These are phyloP conservation scores for Copsychus sechellarum DNA, from an alignment of 2,113 vertebrate species.

Conservation along the genomic window DNA sequence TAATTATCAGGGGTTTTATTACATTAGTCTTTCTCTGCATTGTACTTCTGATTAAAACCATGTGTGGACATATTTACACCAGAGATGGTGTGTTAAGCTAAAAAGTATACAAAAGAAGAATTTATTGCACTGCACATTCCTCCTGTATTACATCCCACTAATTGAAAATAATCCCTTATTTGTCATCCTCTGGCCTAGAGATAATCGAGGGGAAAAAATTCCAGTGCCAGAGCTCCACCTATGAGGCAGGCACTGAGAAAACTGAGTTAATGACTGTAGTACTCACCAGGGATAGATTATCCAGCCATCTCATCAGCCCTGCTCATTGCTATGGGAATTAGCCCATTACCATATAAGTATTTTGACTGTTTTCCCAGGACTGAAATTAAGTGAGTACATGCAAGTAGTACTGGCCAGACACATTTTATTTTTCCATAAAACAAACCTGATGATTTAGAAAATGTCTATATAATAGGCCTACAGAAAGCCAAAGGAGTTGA, in stretches of 20 bases:
- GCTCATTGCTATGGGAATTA: slow-evolving; percentile 20
- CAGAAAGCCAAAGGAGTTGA: slow-evolving; percentile 11
- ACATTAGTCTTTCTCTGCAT: not conserved
- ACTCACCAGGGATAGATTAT: slow-evolving; percentile 34
- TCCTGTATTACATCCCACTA: not conserved
- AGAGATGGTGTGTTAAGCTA: not conserved
- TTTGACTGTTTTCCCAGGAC: slow-evolving; percentile 23
- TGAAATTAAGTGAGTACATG: not conserved
- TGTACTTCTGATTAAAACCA: not conserved
- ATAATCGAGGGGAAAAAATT: fast-evolving
- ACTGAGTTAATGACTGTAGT: not conserved
- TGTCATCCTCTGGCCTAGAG: not conserved
- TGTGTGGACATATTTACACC: not conserved
- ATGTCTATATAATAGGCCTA: slow-evolving; percentile 29
- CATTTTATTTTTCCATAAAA: slow-evolving; percentile 43
- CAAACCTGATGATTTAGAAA: slow-evolving; percentile 45
- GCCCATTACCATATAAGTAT: not conserved
- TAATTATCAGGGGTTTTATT: not conserved
- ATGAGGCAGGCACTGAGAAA: not conserved
- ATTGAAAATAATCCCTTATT: slow-evolving; percentile 1
- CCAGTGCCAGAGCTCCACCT: not conserved
- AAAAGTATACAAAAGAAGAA: not conserved
- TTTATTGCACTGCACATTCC: not conserved
- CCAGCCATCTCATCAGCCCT: slow-evolving; percentile 1
- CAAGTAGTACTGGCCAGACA: not conserved